phyloP scores from a whole-genome alignment of 2,797 vertebrate genomes.

The Syngnathus acus region DNA sequence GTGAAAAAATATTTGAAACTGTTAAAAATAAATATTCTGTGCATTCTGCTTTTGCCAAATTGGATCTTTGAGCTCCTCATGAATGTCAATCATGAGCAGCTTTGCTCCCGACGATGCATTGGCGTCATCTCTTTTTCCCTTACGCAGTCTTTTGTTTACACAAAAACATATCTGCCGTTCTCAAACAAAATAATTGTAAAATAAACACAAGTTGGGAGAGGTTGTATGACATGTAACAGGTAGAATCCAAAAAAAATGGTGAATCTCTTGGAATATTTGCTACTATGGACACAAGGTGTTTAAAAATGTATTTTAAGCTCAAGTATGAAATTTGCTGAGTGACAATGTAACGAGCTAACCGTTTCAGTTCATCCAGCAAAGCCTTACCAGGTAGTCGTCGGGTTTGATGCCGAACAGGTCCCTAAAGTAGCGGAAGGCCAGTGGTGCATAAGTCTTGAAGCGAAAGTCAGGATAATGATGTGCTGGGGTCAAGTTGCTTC shows the following conservation, averaged over 20 bases:
- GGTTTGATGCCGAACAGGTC: conserved; percentile 98
- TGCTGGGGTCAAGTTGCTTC: conserved; percentile 95
- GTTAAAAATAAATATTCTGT: no score
- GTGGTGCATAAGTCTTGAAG: conserved; percentile 94
- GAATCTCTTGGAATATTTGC: not conserved
- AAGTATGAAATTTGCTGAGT: not conserved
- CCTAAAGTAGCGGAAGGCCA: conserved; percentile 97
- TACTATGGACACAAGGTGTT: not conserved
- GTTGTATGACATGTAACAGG: not conserved
- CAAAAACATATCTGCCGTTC: not conserved
- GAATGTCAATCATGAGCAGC: not conserved
- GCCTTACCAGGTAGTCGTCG: conserved; percentile 95
- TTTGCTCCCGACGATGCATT: not conserved
- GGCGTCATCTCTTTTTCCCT: not conserved
- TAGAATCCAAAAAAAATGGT: not conserved
- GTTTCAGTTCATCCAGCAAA: not conserved
- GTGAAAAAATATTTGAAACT: no score
- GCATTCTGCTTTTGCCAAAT: not conserved
- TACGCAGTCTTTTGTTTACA: not conserved
- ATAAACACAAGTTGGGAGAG: not conserved
- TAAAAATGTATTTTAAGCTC: not conserved
- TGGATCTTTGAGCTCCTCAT: not conserved
- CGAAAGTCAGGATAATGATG: conserved; percentile 97
- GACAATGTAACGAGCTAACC: not conserved
- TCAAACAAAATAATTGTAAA: not conserved